These are phyloP conservation scores for Pseudococcus longispinus DNA, from an alignment of 2,888 invertebrate species.

Conservation along the genomic window DNA sequence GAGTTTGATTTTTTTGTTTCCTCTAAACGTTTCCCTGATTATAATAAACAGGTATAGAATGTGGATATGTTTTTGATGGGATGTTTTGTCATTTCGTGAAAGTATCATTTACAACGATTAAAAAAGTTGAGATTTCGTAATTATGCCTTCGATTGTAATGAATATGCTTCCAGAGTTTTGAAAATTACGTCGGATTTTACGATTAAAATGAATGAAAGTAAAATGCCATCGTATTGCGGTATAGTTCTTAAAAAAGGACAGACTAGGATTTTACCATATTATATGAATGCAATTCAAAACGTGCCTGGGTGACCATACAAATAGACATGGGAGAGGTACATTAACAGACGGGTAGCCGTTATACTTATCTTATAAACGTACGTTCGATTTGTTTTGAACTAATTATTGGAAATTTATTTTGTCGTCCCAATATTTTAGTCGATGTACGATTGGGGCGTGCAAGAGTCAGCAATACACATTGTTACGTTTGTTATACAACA, in stretches of 20 bases:
- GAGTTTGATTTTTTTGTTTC: not conserved
- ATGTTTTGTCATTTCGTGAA: not conserved
- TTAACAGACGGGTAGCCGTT: not conserved
- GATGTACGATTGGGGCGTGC: slow-evolving; percentile 28
- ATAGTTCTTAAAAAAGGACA: not conserved
- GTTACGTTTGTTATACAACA: slow-evolving; percentile 51
- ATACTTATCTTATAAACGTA: not conserved
- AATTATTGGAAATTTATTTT: slow-evolving; percentile 20
- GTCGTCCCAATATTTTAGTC: slow-evolving; percentile 6
- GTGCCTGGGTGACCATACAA: not conserved
- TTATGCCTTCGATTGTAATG: not conserved
- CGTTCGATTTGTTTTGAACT: slow-evolving; percentile 22
- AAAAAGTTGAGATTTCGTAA: not conserved
- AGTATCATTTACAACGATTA: not conserved
- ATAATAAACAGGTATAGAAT: not conserved
- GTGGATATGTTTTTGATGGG: not conserved
- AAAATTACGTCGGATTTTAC: not conserved
- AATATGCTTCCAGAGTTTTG: not conserved
- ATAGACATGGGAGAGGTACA: not conserved
- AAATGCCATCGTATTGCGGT: not conserved
- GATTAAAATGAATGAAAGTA: not conserved
- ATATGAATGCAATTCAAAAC: not conserved
- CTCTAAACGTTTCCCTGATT: slow-evolving; percentile 15
- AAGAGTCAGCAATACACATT: slow-evolving; percentile 1
- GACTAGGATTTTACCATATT: not conserved